Evolutionary conservation across 53 echinoderm and acorn worm genomes (phyloP), one percentile per base, ranked within the genome.

Genomic region (Henricia sp.): DNA sequence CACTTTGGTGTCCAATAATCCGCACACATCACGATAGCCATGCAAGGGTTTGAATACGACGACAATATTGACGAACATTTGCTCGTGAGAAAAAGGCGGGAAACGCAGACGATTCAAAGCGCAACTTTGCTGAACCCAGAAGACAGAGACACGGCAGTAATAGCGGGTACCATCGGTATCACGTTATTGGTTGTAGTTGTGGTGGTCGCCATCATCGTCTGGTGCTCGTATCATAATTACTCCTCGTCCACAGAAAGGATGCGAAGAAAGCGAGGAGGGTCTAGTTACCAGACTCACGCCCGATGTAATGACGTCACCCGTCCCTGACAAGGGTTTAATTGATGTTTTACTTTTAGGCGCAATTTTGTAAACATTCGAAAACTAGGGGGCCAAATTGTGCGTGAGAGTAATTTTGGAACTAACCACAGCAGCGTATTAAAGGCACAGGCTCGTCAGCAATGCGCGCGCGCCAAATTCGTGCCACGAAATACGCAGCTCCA

Each of bases 151-250:
- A 80, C 80, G n/a, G 80, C 80, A 43, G 64, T 80, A 16, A 60
- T 63, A 17, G 80, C 80, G 2, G 80, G 80, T 33, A 65, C 63
- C 3, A 40, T 80, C 32, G 80, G 80, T 13, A 35, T 48, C 20
- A 60, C 80, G 6, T 64, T 80, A 21, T 17, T 63, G 46, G 23
- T 80, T 0, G 44, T 80, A 2, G 46, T 80, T 25, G 25, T 36
- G 29, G 80, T 80, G 23, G 35, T 80, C 6, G 34, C 19, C 20
- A 64, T 48, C 43, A 62, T 80, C 11, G 50, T 80, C 44, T 64
- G 35, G 29, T 80, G 80, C 63, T 80, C 80, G 8, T 80, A 80
- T 23, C 80, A 34, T 24, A 80, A 80, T 50, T 80, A 80, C 10
- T 64, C 63, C 0, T 59, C 80, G 48, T 80, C 80, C 12, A 10